A percentile compares a stretch with the other conserved stretches of the same genome.
Evolutionary conservation across 1,140 invertebrate genomes (phyloP).

Genomic region (Temnothorax nylanderi): DNA sequence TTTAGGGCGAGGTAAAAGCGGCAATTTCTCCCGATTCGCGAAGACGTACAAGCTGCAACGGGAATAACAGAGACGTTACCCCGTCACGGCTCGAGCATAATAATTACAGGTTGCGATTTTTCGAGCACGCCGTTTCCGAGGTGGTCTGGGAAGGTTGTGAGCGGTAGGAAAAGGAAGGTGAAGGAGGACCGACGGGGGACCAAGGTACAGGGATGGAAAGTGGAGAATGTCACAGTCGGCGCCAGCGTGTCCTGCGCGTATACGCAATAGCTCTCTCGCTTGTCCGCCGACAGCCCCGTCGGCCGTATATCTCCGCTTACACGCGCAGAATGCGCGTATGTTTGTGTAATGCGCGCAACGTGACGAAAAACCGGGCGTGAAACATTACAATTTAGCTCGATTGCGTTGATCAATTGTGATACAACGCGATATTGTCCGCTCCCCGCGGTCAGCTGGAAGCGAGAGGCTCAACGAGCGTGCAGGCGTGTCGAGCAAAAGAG

Average conservation of each 20-base stretch:
- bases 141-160: neutral
- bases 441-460: neutral
- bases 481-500: neutral
- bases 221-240: constrained; percentile 69
- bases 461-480: neutral
- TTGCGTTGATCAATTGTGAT: constrained; percentile 26
- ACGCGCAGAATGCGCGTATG: neutral
- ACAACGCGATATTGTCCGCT: constrained; percentile 1
- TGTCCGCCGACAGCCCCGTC: constrained; percentile 44
- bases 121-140: constrained; percentile 33
- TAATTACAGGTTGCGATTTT: constrained; percentile 43
- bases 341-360: constrained; percentile 37
- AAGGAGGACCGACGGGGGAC: neutral
- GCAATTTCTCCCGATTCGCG: neutral
- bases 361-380: constrained; percentile 28
- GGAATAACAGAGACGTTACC: constrained; percentile 16
- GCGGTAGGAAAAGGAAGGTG: constrained; percentile 26
- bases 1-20: constrained; percentile 25
- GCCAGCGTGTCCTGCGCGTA: constrained; percentile 63
- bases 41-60: neutral
- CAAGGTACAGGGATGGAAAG: constrained; percentile 24
- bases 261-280: constrained; percentile 66
- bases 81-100: constrained; percentile 3
- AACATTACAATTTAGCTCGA: constrained; percentile 36
- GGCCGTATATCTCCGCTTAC: neutral